Conservation (phyloP, 2,797 vertebrate species). For the Rhinophrynus dorsalis region DNA sequence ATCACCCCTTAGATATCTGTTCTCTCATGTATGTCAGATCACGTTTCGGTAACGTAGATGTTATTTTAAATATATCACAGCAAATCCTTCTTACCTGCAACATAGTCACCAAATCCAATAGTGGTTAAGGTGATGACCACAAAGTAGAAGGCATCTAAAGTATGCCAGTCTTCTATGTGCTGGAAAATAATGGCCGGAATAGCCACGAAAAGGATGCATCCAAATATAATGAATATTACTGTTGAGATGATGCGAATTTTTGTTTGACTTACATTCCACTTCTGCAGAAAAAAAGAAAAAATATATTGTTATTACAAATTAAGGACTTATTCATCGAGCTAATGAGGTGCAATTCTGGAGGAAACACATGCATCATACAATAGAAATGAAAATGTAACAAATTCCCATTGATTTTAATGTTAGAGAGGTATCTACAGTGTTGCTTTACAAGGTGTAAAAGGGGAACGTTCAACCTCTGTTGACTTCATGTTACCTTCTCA, state of each 20-base stretch:
- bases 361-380: neutral
- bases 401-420: no score
- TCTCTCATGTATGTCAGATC: no score
- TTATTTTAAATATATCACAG: no score
- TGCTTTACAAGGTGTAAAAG: no score
- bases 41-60: no score
- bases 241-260: conserved; percentile 97
- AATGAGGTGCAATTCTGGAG: no score
- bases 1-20: no score
- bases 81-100: conserved; percentile 90
- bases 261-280: conserved; percentile 97
- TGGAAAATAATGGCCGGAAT: conserved; percentile 94
- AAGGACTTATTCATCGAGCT: neutral
- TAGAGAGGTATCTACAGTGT: no score
- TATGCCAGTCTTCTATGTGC: conserved; percentile 95
- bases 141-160: conserved; percentile 95
- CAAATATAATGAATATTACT: conserved; percentile 93
- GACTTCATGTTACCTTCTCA: no score
- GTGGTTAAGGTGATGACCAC: conserved; percentile 97
- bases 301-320: no score
- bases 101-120: conserved; percentile 97
- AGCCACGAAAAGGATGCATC: conserved; percentile 95
- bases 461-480: no score
- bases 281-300: conserved; percentile 67
- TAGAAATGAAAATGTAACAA: no score